phyloP scores from a whole-genome alignment of 2,888 invertebrate genomes.

The Archaeoteleia sp. region DNA sequence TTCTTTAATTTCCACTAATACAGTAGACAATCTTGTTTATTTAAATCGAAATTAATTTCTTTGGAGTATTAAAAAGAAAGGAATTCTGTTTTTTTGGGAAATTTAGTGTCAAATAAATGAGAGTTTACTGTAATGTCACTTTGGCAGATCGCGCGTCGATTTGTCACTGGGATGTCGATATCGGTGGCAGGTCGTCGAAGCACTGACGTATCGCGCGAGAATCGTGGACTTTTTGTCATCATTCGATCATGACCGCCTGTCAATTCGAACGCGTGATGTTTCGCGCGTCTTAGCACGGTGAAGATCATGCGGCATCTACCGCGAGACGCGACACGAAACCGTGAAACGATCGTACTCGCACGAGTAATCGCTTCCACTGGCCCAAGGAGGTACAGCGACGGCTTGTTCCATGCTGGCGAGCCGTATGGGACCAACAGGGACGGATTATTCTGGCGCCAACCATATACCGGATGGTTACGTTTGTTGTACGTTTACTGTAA shows the following conservation, averaged over 20 bases:
- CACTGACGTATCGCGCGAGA: slow-evolving; percentile 12
- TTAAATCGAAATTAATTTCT: no score
- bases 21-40: no score
- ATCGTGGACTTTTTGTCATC: slow-evolving; percentile 1
- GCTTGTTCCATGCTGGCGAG: slow-evolving; percentile 61
- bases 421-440: slow-evolving; percentile 68
- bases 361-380: slow-evolving; percentile 69
- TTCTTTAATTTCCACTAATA: no score
- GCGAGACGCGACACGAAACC: slow-evolving; percentile 47
- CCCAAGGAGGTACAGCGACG: slow-evolving; percentile 66
- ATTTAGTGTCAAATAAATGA: no score
- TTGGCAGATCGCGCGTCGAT: no score
- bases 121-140: no score
- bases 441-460: slow-evolving; percentile 47
- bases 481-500: neutral
- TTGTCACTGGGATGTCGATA: no score
- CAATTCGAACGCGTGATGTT: slow-evolving; percentile 31
- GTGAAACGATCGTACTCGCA: slow-evolving; percentile 60
- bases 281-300: slow-evolving; percentile 38
- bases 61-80: no score
- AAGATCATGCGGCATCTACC: slow-evolving; percentile 40
- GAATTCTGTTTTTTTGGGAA: no score
- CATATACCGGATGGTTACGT: neutral
- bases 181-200: no score
- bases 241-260: slow-evolving; percentile 23